These are phyloP conservation scores for Margarornis squamiger DNA, from an alignment of 2,797 vertebrate species.

Conservation along the genomic window DNA sequence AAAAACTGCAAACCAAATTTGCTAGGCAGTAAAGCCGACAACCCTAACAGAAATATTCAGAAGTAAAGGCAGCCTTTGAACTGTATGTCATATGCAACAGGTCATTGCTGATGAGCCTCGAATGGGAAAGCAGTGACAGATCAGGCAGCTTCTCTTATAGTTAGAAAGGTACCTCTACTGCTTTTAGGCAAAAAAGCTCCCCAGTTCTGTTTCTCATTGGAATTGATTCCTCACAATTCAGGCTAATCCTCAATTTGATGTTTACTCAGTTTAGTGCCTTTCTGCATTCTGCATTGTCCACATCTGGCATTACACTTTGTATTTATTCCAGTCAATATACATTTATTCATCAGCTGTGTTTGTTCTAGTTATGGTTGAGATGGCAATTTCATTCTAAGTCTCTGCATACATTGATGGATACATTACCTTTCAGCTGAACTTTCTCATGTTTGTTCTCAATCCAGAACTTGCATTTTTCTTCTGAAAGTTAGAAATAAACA, in stretches of 20 bases:
- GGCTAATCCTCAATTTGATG: neutral
- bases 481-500: neutral
- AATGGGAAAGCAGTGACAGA: neutral
- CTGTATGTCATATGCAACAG: neutral
- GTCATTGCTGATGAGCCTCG: neutral
- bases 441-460: neutral
- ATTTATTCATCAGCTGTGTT: neutral
- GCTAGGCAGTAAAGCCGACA: neutral
- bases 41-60: neutral
- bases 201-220: neutral
- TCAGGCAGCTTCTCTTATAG: neutral
- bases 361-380: neutral
- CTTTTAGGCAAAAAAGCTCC: neutral
- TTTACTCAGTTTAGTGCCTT: slow-evolving; percentile 4
- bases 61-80: neutral
- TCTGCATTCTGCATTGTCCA: neutral
- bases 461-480: neutral
- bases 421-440: neutral
- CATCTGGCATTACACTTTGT: neutral
- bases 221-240: neutral
- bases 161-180: neutral
- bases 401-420: neutral
- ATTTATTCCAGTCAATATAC: neutral
- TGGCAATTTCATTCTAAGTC: neutral
- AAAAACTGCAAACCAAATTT: neutral